These are phyloP conservation scores for Micromussa lordhowensis DNA, from an alignment of 92 coral and sea anemone genomes.

Conservation along the genomic window DNA sequence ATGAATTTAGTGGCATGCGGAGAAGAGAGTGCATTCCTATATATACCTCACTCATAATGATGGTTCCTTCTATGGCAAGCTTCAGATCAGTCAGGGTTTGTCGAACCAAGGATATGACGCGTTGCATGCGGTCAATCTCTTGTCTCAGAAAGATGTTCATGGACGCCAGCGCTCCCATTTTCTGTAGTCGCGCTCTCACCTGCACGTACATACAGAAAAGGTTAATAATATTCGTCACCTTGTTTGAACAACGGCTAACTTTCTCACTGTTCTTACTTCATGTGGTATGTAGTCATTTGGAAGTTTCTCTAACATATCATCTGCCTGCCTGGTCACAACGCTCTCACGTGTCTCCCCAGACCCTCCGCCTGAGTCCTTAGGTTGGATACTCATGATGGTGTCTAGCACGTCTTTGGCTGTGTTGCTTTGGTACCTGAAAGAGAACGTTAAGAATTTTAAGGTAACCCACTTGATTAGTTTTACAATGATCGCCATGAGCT, in stretches of 20 bases:
- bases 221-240: no score
- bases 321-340: constrained; percentile 85
- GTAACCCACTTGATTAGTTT: not conserved
- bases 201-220: constrained; percentile 16
- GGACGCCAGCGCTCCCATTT: constrained; percentile 91
- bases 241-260: not conserved
- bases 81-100: constrained; percentile 82
- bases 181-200: constrained; percentile 91
- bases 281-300: constrained; percentile 86
- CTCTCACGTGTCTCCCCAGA: constrained; percentile 93
- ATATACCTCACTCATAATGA: constrained; percentile 89
- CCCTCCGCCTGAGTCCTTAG: constrained; percentile 93
- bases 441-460: not conserved
- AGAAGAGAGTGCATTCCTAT: not conserved
- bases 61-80: constrained; percentile 92
- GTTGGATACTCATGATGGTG: constrained; percentile 93
- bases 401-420: constrained; percentile 90
- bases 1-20: not conserved
- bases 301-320: constrained; percentile 91
- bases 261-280: constrained; percentile 57
- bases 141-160: constrained; percentile 93
- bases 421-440: constrained; percentile 83
- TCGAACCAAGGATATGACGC: constrained; percentile 82
- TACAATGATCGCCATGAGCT: no score
- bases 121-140: constrained; percentile 94